Percentiles rank a stretch among this genome's conserved stretches.
Conservation (phyloP, 2,113 vertebrate genomes). For the Cranoglanis bouderius region DNA sequence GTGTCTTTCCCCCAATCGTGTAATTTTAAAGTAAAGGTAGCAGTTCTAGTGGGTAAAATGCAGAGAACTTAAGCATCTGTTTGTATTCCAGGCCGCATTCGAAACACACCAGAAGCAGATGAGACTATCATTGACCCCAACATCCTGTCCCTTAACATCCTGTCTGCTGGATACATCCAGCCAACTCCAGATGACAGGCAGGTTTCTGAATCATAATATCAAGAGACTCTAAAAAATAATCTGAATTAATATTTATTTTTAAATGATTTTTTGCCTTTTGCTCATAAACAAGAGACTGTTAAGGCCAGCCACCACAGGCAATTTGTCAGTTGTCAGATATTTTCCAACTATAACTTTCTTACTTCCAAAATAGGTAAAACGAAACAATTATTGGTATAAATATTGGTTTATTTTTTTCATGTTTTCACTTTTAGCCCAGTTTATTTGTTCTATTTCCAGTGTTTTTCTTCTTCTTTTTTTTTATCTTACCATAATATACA, state of each 20-base stretch:
- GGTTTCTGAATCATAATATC: constrained; percentile 51
- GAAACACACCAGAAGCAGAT: constrained; percentile 88
- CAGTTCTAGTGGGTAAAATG: neutral
- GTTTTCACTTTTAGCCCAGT: neutral
- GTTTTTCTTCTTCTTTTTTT: neutral
- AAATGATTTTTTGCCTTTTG: neutral
- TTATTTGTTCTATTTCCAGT: no score
- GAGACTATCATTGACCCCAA: constrained; percentile 94
- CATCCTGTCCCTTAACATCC: constrained; percentile 94
- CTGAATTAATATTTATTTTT: neutral
- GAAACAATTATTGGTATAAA: neutral
- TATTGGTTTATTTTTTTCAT: neutral
- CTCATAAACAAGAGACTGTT: neutral
- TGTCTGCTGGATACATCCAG: constrained; percentile 84
- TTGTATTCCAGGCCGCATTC: constrained; percentile 82
- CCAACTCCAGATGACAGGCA: constrained; percentile 92
- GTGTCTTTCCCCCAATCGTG: neutral
- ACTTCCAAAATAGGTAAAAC: neutral
- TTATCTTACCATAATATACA: neutral
- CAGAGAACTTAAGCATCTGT: neutral
- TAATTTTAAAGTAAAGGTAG: neutral
- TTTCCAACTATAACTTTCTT: neutral
- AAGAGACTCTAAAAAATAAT: neutral
- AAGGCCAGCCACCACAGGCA: neutral
- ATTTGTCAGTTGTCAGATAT: no score